These are phyloP conservation scores for Cotesia vestalis DNA, from an alignment of 1,140 invertebrate species.

Conservation along the genomic window DNA sequence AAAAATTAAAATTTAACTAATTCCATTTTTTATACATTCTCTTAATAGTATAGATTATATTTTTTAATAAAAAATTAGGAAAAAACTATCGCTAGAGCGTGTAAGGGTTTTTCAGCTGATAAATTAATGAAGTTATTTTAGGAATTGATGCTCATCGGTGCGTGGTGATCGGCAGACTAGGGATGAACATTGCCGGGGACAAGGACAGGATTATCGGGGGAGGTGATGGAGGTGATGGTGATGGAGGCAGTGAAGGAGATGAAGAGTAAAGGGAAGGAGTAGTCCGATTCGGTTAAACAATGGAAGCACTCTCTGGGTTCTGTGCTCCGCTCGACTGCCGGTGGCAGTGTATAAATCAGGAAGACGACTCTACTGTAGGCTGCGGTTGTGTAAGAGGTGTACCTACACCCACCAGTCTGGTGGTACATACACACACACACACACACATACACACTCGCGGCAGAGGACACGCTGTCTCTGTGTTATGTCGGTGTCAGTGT, in stretches of 20 bases:
- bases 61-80: too few species aligned
- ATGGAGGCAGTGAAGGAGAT: neutral
- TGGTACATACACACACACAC: too few species aligned
- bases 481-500: neutral
- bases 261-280: slow-evolving; percentile 32
- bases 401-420: neutral
- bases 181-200: neutral
- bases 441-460: too few species aligned
- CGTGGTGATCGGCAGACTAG: slow-evolving; percentile 26
- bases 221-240: too few species aligned
- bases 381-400: slow-evolving; percentile 15
- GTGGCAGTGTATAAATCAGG: slow-evolving; percentile 64
- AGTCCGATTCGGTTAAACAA: slow-evolving; percentile 58
- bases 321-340: slow-evolving; percentile 49
- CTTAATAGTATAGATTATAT: too few species aligned
- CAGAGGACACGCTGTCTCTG: too few species aligned
- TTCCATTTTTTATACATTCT: too few species aligned
- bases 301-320: slow-evolving; percentile 49
- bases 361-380: slow-evolving; percentile 57
- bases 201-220: neutral
- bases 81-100: neutral
- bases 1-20: too few species aligned
- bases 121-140: slow-evolving; percentile 27
- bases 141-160: slow-evolving; percentile 25
- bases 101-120: slow-evolving; percentile 5